Evolutionary conservation across 2,888 invertebrate species (phyloP).

Genomic region (Clitarchus hookeri): DNA sequence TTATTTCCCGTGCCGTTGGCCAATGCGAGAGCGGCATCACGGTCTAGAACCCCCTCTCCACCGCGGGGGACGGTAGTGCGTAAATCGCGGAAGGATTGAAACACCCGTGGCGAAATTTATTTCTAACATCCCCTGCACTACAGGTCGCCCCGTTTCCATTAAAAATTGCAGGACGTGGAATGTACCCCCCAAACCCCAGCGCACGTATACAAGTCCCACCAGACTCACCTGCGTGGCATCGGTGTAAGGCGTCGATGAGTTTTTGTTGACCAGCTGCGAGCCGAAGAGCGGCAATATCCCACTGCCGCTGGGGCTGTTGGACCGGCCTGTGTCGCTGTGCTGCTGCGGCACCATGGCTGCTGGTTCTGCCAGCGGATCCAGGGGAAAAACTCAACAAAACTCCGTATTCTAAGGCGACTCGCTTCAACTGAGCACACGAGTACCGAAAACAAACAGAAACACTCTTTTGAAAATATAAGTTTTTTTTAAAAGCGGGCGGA

Average conservation of each 20-base stretch:
- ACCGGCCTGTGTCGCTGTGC: slow-evolving; percentile 65
- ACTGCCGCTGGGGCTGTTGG: slow-evolving; percentile 65
- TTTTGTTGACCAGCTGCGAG: slow-evolving; percentile 86
- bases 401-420: background rate
- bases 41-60: slow-evolving; percentile 16
- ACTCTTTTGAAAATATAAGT: background rate
- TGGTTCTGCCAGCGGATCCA: slow-evolving; percentile 16
- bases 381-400: background rate
- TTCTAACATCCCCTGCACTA: background rate
- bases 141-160: background rate
- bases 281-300: slow-evolving; percentile 76
- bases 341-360: slow-evolving; percentile 74
- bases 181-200: too few relatives aligned
- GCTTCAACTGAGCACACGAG: background rate
- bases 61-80: too few relatives aligned
- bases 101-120: background rate
- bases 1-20: background rate
- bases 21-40: background rate
- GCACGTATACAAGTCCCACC: background rate
- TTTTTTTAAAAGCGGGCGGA: background rate
- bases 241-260: slow-evolving; percentile 93
- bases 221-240: slow-evolving; percentile 93
- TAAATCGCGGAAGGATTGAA: too few relatives aligned
- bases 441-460: background rate
- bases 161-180: too few relatives aligned